Evolutionary conservation across 2,113 vertebrate species (phyloP), one percentile per base, ranked within the genome.

Genomic region (Pelecanoides urinatrix): DNA sequence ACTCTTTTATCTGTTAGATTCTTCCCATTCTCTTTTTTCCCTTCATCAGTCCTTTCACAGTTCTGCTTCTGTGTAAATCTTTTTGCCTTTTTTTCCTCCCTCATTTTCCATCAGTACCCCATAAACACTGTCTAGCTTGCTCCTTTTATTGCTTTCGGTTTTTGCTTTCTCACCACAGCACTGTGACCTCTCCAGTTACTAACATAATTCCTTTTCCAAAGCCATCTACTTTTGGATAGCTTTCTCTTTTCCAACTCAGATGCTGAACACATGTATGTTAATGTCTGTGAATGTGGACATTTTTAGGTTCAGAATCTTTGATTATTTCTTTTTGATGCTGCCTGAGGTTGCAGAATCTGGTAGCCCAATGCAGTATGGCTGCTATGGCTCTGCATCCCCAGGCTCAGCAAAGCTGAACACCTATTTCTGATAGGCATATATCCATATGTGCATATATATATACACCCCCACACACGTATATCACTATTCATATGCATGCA

Each of bases 391-490:
- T 86, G 47, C 32, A 62, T 58, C 18, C 16, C 26, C 42, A 79
- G 22, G 56, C 21, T 76, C 52, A 67, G 40, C 49, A 52, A 71
- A 22, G 22, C 23, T 80, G 36, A 72, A 30, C 17, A 72, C 16
- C 20, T 52, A 3, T 49, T 75, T 72, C 10, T 71, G 16, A 21
- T 62, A 79, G 16, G 12, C 12, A 29, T 58, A 23, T 40, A 14
- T 20, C 50, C 4, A 1, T n/a, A 30, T 67, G 8, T 40, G 25
- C 9, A 3, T 67, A 17, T 26, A 30, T 56, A 4, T 58, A 27
- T 20, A 34, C 45, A 17, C 9, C 36, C 6, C 42, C 1, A 5
- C 19, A 26, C 11, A 23, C 0, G 1, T 25, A 2, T 53, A 38
- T 66, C 34, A 49, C 26, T 87, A 18, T 38, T 53, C 13, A 30